Conservation (phyloP, 2,888 invertebrate species). For the Thyatira batis region DNA sequence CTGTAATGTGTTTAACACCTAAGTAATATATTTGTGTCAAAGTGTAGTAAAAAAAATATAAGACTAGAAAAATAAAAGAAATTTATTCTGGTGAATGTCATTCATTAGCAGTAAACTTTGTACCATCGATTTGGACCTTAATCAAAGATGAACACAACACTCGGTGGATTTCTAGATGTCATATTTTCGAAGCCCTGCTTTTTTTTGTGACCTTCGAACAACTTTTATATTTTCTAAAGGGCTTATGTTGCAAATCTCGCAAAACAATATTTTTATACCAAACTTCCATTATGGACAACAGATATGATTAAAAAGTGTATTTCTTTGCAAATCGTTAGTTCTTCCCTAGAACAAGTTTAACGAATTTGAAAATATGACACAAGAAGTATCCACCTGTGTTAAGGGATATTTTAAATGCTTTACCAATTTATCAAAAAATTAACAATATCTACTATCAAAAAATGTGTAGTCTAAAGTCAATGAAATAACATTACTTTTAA, state of each 20-base stretch:
- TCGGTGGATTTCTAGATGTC: no score
- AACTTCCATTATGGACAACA: no score
- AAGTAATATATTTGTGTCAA: conserved; percentile 36
- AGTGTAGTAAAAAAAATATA: conserved; percentile 33
- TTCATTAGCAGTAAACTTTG: background rate
- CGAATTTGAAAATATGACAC: no score
- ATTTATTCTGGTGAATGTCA: background rate
- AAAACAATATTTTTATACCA: no score
- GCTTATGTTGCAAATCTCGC: no score
- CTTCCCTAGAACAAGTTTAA: no score
- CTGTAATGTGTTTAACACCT: conserved; percentile 49
- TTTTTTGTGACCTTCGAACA: no score
- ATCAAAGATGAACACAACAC: no score
- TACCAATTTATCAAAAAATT: background rate
- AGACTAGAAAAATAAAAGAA: conserved; percentile 10
- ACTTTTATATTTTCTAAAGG: no score
- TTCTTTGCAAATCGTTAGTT: background rate
- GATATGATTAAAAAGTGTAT: background rate
- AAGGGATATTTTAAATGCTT: background rate
- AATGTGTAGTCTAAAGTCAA: background rate
- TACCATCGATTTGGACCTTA: background rate
- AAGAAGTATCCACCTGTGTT: no score
- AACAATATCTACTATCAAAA: no score
- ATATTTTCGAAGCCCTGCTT: no score
- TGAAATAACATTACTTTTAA: background rate